Percentiles rank a stretch among this genome's conserved stretches.
Conservation (phyloP, 2,113 vertebrate species). For the Aspidoscelis tigris region DNA sequence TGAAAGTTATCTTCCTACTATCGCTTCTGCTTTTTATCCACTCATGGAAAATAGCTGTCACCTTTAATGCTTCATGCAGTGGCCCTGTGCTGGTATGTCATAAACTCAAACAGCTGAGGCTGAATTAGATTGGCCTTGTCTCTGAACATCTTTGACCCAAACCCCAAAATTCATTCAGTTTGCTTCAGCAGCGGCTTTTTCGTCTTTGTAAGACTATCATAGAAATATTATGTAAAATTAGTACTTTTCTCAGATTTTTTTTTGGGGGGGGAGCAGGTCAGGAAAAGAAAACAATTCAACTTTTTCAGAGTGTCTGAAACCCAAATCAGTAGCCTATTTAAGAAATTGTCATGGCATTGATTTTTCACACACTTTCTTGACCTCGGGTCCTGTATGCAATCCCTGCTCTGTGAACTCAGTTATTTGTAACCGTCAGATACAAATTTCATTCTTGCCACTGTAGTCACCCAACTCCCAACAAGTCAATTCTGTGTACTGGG, state of each 20-base stretch:
- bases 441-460: conserved; percentile 66
- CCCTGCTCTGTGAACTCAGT: conserved; percentile 46
- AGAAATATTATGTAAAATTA: background rate
- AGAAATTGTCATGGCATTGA: conserved; percentile 10
- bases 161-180: background rate
- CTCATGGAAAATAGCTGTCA: background rate
- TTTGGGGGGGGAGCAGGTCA: background rate
- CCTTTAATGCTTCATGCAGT: background rate
- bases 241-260: background rate
- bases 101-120: background rate
- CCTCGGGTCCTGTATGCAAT: conserved; percentile 38
- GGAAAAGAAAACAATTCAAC: background rate
- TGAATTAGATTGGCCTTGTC: background rate
- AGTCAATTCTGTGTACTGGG: conserved; percentile 72
- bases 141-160: background rate
- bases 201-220: background rate
- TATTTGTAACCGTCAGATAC: conserved; percentile 70
- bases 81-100: background rate
- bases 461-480: conserved; percentile 67
- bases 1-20: background rate
- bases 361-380: conserved; percentile 28
- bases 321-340: conserved; percentile 10
- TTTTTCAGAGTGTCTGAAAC: conserved; percentile 10
- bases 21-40: background rate
- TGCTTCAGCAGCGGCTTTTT: background rate